phyloP scores from a whole-genome alignment of 2,113 vertebrate species.

The Geococcyx californianus region DNA sequence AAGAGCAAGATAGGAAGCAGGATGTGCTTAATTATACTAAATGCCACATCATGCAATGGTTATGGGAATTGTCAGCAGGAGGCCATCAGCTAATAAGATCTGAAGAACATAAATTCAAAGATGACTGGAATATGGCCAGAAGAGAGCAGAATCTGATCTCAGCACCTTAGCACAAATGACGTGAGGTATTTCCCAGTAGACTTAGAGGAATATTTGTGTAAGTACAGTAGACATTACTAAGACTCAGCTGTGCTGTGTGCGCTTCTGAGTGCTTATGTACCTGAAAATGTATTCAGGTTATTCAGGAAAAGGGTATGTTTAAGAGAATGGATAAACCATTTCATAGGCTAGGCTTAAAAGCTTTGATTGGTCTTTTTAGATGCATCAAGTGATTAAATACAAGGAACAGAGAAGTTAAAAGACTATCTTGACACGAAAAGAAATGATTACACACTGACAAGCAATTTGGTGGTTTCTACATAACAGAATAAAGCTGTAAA shows the following conservation, averaged over 20 bases:
- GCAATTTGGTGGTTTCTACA: not conserved
- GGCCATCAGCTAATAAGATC: not conserved
- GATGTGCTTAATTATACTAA: not conserved
- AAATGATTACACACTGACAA: not conserved
- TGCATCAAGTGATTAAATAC: not conserved
- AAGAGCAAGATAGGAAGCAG: not conserved
- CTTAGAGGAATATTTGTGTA: not conserved
- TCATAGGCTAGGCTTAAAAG: not conserved
- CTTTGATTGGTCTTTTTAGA: not conserved
- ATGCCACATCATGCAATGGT: not conserved
- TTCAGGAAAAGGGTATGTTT: not conserved
- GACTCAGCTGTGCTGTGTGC: not conserved
- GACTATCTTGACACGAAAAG: not conserved
- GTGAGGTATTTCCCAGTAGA: not conserved
- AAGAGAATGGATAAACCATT: not conserved
- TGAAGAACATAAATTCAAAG: not conserved
- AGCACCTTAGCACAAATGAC: not conserved
- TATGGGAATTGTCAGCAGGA: not conserved
- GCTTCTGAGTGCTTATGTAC: not conserved
- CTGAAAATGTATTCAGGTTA: not conserved
- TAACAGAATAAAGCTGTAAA: not conserved
- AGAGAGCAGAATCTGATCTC: not conserved
- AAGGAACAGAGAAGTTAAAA: not conserved
- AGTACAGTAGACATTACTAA: not conserved
- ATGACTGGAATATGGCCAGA: not conserved